These are phyloP conservation scores for Xenopus laevis DNA, from an alignment of 2,113 vertebrate genomes.

Conservation along the genomic window DNA sequence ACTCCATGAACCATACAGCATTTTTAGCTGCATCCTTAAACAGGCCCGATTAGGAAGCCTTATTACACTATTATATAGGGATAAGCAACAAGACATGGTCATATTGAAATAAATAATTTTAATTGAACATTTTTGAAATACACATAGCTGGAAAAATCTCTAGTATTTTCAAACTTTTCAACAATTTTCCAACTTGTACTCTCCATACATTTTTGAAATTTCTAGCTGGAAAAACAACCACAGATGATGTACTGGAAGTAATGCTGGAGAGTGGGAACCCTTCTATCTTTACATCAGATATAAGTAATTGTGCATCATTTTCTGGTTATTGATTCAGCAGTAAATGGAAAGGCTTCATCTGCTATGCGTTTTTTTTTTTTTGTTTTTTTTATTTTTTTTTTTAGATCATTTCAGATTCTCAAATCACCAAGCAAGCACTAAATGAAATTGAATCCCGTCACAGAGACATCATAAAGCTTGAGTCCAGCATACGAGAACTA, in stretches of 20 bases:
- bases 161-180: too few species aligned
- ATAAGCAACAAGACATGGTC: too few species aligned
- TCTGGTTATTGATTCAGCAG: not conserved
- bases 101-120: too few species aligned
- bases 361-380: constrained; percentile 4
- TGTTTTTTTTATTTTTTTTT: not conserved
- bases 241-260: constrained; percentile 85
- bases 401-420: constrained; percentile 93
- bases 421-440: constrained; percentile 86
- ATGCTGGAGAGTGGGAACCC: constrained; percentile 93
- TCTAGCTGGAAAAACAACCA: constrained; percentile 85
- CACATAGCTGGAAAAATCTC: too few species aligned
- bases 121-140: too few species aligned
- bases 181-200: too few species aligned
- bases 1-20: too few species aligned
- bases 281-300: constrained; percentile 90
- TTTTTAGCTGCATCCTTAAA: too few species aligned
- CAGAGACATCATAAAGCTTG: constrained; percentile 90
- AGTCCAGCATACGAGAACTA: constrained; percentile 87
- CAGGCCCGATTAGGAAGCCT: too few species aligned
- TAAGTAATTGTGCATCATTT: constrained; percentile 57
- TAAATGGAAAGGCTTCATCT: not conserved
- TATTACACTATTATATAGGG: too few species aligned
- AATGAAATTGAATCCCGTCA: constrained; percentile 93
- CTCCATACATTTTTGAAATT: too few species aligned